Conservation (phyloP, 2,888 invertebrate species). For the Perithous albicinctus region DNA sequence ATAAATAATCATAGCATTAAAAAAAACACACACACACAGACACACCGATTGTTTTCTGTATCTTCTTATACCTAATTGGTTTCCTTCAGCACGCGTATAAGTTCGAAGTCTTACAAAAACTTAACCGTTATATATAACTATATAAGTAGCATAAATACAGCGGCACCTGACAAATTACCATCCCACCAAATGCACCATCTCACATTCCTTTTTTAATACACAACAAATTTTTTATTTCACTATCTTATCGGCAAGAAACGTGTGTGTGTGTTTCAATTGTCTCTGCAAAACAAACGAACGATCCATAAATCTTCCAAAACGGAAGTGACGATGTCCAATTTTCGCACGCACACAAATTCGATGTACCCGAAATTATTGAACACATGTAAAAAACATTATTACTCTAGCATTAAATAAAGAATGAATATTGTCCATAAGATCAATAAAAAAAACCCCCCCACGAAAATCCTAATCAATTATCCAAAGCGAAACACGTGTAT, state of each 20-base stretch:
- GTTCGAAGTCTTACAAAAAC: constrained; percentile 43
- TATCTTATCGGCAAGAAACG: constrained; percentile 15
- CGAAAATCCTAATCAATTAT: background rate
- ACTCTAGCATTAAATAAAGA: background rate
- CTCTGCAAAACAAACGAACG: constrained; percentile 32
- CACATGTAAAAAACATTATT: too few species aligned
- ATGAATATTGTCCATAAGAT: background rate
- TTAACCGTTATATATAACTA: background rate
- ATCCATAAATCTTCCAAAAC: constrained; percentile 27
- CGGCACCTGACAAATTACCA: background rate
- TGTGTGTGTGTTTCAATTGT: background rate
- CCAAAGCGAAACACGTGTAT: background rate
- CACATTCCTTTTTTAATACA: background rate
- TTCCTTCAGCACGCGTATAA: background rate
- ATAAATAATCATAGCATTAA: background rate
- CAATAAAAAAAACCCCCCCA: background rate
- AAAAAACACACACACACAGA: too few species aligned
- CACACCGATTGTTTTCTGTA: constrained; percentile 12
- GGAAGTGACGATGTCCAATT: constrained; percentile 47
- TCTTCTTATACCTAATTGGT: constrained; percentile 28
- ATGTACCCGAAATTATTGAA: background rate
- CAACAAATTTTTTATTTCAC: background rate
- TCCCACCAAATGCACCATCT: background rate
- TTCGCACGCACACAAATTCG: background rate
- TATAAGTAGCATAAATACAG: background rate